Conservation (phyloP, 2,888 invertebrate species). For the Polydrusus pterygomalis region DNA sequence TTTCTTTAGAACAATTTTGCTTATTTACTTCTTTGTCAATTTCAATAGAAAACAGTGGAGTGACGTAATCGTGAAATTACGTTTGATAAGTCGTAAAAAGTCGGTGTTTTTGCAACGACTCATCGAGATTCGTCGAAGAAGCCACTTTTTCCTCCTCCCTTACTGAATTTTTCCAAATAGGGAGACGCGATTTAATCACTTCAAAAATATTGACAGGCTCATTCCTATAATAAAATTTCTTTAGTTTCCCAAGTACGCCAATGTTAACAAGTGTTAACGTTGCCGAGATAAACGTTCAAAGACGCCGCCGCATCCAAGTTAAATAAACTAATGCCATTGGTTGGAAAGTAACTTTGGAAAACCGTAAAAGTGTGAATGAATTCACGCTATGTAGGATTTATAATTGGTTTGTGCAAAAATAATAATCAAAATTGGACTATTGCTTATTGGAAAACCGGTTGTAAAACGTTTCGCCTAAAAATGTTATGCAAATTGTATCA, state of each 20-base stretch:
- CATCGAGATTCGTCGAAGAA: no score
- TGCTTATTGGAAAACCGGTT: slow-evolving; percentile 36
- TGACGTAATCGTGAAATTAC: background rate
- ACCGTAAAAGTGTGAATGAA: slow-evolving; percentile 17
- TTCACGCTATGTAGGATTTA: slow-evolving; percentile 30
- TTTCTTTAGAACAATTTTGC: slow-evolving; percentile 40
- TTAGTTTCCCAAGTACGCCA: background rate
- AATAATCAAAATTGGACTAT: slow-evolving; percentile 35
- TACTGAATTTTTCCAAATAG: no score
- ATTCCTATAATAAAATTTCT: no score
- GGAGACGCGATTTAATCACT: no score
- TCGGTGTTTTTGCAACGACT: no score
- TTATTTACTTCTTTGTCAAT: slow-evolving; percentile 30
- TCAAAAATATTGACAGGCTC: no score
- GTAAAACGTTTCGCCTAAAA: slow-evolving; percentile 10
- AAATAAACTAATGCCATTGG: slow-evolving; percentile 42
- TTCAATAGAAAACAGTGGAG: slow-evolving; percentile 19
- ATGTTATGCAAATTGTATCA: background rate
- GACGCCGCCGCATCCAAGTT: slow-evolving; percentile 36
- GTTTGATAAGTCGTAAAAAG: no score
- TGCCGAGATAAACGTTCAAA: slow-evolving; percentile 37
- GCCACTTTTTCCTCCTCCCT: no score
- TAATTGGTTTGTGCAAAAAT: slow-evolving; percentile 43
- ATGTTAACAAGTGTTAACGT: slow-evolving; percentile 33
- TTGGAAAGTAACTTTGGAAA: slow-evolving; percentile 22